These are phyloP conservation scores for Damaliscus lunatus DNA, from an alignment of 2,113 vertebrate genomes.

Conservation along the genomic window DNA sequence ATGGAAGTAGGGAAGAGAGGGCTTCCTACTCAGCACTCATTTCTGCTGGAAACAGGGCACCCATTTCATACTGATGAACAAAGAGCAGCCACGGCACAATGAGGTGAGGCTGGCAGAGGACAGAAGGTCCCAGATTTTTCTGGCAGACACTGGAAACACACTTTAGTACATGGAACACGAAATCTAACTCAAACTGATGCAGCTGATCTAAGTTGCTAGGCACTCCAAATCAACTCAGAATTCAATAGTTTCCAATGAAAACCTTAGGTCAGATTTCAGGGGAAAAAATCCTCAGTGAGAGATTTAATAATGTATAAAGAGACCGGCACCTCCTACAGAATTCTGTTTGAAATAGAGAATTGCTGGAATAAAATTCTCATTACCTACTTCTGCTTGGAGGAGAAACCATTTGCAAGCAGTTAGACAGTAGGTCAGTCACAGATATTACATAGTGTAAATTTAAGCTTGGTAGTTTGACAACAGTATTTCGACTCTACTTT, in stretches of 20 bases:
- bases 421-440: neutral
- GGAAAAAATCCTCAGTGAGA: constrained; percentile 3
- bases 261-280: constrained; percentile 45
- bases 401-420: constrained; percentile 13
- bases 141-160: neutral
- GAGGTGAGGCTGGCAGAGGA: neutral
- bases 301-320: constrained; percentile 54
- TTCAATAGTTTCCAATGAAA: constrained; percentile 40
- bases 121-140: neutral
- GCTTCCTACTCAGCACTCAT: neutral
- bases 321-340: neutral
- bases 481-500: neutral
- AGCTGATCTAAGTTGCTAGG: constrained; percentile 14
- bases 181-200: constrained; percentile 43
- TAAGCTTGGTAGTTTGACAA: neutral
- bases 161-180: neutral
- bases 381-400: constrained; percentile 10
- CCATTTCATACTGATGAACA: neutral
- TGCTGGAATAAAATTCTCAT: constrained; percentile 50
- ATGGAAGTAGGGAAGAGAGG: neutral
- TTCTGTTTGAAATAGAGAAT: constrained; percentile 59
- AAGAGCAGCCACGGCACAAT: neutral
- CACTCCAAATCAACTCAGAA: constrained; percentile 53
- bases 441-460: neutral
- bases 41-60: neutral